Evolutionary conservation across 1,140 invertebrate species (phyloP), one percentile per base, ranked within the genome.

Genomic region (Melipona quadrifasciata): DNA sequence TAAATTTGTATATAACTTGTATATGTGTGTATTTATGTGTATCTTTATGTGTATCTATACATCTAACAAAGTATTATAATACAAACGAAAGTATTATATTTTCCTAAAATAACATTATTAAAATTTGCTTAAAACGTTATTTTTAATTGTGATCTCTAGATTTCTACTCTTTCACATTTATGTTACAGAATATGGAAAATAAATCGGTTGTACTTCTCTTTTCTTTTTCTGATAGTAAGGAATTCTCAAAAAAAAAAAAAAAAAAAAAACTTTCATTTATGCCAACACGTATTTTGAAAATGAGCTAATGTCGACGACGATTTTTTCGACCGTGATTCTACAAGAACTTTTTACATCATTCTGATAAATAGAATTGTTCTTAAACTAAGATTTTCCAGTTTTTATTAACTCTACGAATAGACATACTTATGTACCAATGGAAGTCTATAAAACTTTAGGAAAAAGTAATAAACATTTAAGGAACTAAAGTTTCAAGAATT

Each of bases 1-100:
- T 61, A 58, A n/a, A 83, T 79, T 65, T 84, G 57, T 79, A 84
- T 31, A 72, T 79, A 84, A 39, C 11, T 24, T 58, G 39, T 83
- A 78, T 83, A 51, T 55, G 24, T 55, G 57, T 72, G 31, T 84
- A 55, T 68, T 24, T 84, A 61, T 61, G 24, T 79, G 76, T 84
- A 76, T 51, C 73, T 78, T 39, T 78, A 21, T 64, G 67, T 47
- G 67, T 79, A 55, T 67, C 39, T 78, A n/a, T 70, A 74, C 14
- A 55, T 57, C 21, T 8, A 75, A 55, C 34, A 19, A 67, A 77
- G 58, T 65, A 65, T 39, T 55, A 57, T 27, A 27, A 11, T 65
- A 31, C 21, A 74, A 55, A 75, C 39, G 82, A 83, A 71, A 57
- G 55, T 76, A 78, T 71, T 71, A 61, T 4, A 55, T 27, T 39